These are phyloP conservation scores for Temnothorax curvispinosus DNA, from an alignment of 1,140 invertebrate genomes.

Conservation along the genomic window DNA sequence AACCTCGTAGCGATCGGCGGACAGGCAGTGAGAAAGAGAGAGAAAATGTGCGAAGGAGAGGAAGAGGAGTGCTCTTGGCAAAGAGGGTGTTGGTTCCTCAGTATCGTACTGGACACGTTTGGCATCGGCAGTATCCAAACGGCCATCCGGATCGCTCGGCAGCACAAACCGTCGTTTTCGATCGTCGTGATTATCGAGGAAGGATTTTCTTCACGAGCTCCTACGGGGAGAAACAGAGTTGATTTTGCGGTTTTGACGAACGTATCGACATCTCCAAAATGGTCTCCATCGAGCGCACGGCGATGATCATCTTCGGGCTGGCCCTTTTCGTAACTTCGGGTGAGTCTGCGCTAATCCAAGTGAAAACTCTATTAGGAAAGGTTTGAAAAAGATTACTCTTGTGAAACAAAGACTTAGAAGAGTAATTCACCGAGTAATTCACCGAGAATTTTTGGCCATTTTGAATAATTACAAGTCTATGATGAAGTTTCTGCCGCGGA, in stretches of 20 bases:
- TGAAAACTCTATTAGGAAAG: neutral
- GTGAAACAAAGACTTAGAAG: neutral
- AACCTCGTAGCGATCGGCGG: constrained; percentile 42
- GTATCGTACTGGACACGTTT: constrained; percentile 66
- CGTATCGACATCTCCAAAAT: constrained; percentile 12
- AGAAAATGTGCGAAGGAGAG: neutral
- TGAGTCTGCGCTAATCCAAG: constrained; percentile 25
- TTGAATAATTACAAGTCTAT: neutral
- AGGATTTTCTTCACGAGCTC: neutral
- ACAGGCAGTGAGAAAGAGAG: constrained; percentile 33
- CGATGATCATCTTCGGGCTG: constrained; percentile 48
- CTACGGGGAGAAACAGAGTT: neutral
- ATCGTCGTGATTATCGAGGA: neutral
- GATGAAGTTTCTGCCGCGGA: neutral
- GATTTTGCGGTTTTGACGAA: neutral
- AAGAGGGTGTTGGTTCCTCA: constrained; percentile 71
- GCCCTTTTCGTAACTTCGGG: constrained; percentile 57
- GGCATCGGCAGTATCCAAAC: constrained; percentile 38
- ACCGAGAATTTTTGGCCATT: neutral
- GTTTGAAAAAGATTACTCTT: neutral
- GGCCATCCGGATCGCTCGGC: neutral
- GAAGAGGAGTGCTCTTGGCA: constrained; percentile 39
- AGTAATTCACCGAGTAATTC: neutral
- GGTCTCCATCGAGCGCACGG: constrained; percentile 2
- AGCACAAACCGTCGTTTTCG: neutral